Conservation (phyloP, 1,140 invertebrate species). For the Sitophilus oryzae region DNA sequence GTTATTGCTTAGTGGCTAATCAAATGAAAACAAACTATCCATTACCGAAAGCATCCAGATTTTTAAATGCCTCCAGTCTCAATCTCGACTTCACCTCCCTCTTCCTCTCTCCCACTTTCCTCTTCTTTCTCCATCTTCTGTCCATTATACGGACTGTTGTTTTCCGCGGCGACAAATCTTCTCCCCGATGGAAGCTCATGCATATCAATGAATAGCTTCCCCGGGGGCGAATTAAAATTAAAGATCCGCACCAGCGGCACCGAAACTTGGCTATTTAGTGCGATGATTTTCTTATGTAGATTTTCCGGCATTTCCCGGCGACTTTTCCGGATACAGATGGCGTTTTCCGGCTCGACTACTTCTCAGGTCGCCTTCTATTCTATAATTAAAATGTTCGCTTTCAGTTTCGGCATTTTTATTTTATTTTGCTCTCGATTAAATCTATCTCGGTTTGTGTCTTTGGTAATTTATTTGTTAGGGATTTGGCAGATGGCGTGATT, state of each 20-base stretch:
- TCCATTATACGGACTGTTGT: conserved; percentile 23
- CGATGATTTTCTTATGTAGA: conserved; percentile 43
- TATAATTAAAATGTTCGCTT: background rate
- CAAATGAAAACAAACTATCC: background rate
- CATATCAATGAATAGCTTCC: conserved; percentile 46
- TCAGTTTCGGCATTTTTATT: background rate
- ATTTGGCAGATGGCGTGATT: no score
- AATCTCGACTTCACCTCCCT: background rate
- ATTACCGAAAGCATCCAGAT: background rate
- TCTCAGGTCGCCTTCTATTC: background rate
- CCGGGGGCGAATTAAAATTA: conserved; percentile 45
- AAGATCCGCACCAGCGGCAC: conserved; percentile 37
- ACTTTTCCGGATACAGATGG: background rate
- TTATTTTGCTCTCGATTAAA: background rate
- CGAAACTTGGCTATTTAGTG: conserved; percentile 45
- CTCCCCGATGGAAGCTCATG: conserved; percentile 39
- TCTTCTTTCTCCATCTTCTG: background rate
- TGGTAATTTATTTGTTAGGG: no score
- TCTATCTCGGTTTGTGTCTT: background rate
- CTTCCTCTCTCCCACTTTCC: background rate
- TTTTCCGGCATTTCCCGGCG: conserved; percentile 21
- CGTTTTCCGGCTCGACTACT: background rate
- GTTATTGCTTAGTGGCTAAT: no score
- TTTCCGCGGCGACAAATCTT: conserved; percentile 38
- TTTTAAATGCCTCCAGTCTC: background rate